Conservation (phyloP, 1,140 invertebrate species). For the Telenomus remus region DNA sequence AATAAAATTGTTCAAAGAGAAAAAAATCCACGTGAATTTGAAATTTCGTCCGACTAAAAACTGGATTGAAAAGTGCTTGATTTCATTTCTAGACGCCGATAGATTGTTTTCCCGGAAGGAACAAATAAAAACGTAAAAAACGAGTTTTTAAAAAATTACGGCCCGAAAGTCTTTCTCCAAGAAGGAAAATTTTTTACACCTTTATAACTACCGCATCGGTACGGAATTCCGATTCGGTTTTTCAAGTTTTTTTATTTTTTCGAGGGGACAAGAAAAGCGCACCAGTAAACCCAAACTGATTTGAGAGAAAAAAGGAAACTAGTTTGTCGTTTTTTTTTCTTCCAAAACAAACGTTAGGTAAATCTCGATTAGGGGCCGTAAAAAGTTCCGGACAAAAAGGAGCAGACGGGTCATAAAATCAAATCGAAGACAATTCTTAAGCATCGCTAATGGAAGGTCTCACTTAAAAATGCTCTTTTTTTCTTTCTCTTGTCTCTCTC, state of each 20-base stretch:
- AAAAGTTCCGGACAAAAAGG: conserved; percentile 22
- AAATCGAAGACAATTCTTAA: conserved; percentile 28
- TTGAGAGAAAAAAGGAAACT: conserved; percentile 12
- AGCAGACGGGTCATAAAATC: conserved; percentile 44
- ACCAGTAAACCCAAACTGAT: conserved; percentile 16
- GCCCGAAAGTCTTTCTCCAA: conserved; percentile 4
- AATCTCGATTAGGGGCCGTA: conserved; percentile 20
- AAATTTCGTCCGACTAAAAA: background rate
- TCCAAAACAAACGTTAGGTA: conserved; percentile 2
- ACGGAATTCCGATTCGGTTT: background rate
- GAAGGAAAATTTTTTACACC: conserved; percentile 27
- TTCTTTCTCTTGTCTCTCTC: conserved; percentile 2
- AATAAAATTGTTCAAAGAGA: conserved; percentile 4
- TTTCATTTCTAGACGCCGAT: too few species aligned
- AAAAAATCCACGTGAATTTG: background rate
- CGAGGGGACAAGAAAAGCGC: conserved; percentile 23
- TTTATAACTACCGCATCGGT: conserved; percentile 14
- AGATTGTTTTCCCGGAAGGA: too few species aligned
- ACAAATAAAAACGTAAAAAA: background rate
- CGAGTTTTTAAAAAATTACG: conserved; percentile 5
- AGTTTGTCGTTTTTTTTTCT: conserved; percentile 28
- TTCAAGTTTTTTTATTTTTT: too few species aligned
- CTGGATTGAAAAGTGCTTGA: background rate
- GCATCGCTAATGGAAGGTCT: conserved; percentile 26
- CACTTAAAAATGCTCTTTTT: conserved; percentile 17